Evolutionary conservation across 2,797 vertebrate genomes (phyloP), one percentile per base, ranked within the genome.

Genomic region (Dermochelys coriacea): DNA sequence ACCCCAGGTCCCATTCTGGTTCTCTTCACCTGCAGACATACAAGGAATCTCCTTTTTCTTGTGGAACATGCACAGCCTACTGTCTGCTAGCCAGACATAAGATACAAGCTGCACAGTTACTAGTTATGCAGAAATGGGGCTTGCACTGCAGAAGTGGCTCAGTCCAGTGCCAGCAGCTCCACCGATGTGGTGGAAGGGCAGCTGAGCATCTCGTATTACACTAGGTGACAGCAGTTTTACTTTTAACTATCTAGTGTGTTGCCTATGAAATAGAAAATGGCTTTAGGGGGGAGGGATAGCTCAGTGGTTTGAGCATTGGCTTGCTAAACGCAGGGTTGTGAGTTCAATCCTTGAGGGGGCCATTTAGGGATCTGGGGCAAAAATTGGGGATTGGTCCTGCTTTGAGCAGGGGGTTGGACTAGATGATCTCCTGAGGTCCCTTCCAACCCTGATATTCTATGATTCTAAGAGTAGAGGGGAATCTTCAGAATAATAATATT

Each of bases 21-120:
- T 29, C 84, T 87, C 80, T 47, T 89, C 11, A 1, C 31, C 0
- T 0, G 75, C 71, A 10, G 1, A 0, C 5, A 7, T 61, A 1
- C 71, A 6, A 29, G 68, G 37, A 85, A 93, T 77, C 8, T 34
- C 3, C 51, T 81, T 71, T 71, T 71, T 45, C 54, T 0, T 0
- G 0, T 0, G 0, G 49, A 88, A 77, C 90, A 54, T 84, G 74
- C 25, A 49, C 12, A 77, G 25, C 12, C 45, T 19, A 8, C 23
- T 34, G 31, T 64, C 81, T 82, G 47, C 41, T 86, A 27, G 29
- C 5, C 37, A 74, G 74, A 86, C 15, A 41, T 47, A 27, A 12
- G 83, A 16, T 55, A 45, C 50, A 29, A 89, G 84, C 71, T 37
- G 50, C 37, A 19, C 57, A 45, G 27, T 71, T 85, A 27, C 27